phyloP scores from a whole-genome alignment of 2,888 invertebrate species.

The Leptura quadrifasciata region DNA sequence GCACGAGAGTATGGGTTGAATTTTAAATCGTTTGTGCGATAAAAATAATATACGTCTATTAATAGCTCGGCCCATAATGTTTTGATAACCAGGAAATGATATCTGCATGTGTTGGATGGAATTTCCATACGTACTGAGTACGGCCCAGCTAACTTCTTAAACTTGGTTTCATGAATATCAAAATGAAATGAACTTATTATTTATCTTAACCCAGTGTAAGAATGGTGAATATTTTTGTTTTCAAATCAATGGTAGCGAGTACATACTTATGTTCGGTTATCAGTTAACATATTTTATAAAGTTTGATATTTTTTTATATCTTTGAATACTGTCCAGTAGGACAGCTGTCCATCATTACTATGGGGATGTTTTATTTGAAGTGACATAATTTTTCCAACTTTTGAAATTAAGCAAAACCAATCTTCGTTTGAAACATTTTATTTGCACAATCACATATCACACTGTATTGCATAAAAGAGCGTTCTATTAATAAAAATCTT shows the following conservation, averaged over 20 bases:
- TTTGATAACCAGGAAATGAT: conserved; percentile 6
- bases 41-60: conserved; percentile 21
- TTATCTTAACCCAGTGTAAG: neutral
- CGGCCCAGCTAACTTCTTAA: neutral
- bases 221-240: neutral
- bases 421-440: too few species aligned
- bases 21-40: conserved; percentile 23
- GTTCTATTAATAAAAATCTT: too few species aligned
- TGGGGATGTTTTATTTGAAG: too few species aligned
- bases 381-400: too few species aligned
- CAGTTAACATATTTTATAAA: too few species aligned
- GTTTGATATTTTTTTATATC: too few species aligned
- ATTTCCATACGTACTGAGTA: neutral
- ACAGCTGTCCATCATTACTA: too few species aligned
- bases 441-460: too few species aligned
- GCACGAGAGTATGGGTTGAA: conserved; percentile 11
- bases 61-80: conserved; percentile 16
- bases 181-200: neutral
- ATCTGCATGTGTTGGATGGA: neutral
- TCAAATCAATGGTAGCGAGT: neutral
- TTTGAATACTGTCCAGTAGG: too few species aligned
- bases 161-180: neutral
- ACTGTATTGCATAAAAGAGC: too few species aligned
- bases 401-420: too few species aligned
- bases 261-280: neutral